These are phyloP conservation scores for Ophthalmolycus amberensis DNA, from an alignment of 2,113 vertebrate species.

Conservation along the genomic window DNA sequence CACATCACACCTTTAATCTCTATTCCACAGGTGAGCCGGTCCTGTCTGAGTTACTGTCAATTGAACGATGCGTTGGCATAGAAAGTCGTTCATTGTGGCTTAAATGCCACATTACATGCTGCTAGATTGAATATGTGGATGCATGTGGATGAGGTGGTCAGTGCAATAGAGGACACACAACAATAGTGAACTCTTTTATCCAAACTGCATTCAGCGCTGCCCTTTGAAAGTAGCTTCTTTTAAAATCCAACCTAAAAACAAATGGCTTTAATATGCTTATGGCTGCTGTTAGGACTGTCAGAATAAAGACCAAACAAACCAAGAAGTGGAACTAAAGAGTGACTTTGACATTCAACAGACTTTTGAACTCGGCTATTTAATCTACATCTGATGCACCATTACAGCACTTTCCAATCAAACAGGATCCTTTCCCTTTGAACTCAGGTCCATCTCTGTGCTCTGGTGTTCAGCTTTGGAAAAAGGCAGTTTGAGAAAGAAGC, in stretches of 20 bases:
- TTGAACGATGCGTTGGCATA: neutral
- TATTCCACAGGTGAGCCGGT: constrained; percentile 6
- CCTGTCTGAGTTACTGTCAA: constrained; percentile 17
- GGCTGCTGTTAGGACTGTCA: neutral
- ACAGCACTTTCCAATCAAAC: neutral
- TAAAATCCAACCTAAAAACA: neutral
- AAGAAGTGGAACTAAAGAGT: neutral
- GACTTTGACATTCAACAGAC: constrained; percentile 22
- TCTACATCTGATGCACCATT: constrained; percentile 29
- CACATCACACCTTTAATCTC: neutral
- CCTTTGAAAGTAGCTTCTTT: neutral
- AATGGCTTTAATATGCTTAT: constrained; percentile 4
- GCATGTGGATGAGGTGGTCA: neutral
- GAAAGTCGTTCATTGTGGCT: neutral
- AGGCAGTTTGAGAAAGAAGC: constrained; percentile 4
- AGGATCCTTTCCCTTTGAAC: constrained; percentile 21
- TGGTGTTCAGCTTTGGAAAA: constrained; percentile 18
- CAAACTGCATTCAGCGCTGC: neutral
- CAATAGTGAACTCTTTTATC: neutral
- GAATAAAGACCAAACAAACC: constrained; percentile 5
- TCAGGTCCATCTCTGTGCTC: neutral
- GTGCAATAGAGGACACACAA: neutral
- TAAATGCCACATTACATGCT: neutral
- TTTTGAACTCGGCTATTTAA: neutral
- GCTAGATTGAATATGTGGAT: neutral